phyloP scores from a whole-genome alignment of 1,140 invertebrate genomes.

The Drosophila erecta region DNA sequence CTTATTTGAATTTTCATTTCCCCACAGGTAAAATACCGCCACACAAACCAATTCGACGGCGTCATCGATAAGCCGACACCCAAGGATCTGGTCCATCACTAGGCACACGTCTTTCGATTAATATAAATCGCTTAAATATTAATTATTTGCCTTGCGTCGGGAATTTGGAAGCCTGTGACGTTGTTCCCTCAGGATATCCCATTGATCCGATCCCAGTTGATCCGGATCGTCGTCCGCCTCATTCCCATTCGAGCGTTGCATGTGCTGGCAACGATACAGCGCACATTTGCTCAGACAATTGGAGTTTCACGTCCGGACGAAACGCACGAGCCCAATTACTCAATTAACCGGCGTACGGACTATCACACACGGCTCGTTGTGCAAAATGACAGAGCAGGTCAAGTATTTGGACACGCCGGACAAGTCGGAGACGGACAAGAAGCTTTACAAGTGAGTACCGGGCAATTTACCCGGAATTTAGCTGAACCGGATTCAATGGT shows the following conservation, averaged over 20 bases:
- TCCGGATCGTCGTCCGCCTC: neutral
- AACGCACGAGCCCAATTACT: neutral
- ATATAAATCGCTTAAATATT: too few relatives aligned
- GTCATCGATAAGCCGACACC: neutral
- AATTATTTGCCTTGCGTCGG: too few relatives aligned
- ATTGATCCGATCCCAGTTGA: conserved; percentile 1
- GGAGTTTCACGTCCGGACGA: conserved; percentile 12
- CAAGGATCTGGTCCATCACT: neutral
- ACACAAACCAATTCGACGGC: too few relatives aligned
- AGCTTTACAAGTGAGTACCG: conserved; percentile 85
- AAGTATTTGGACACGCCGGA: conserved; percentile 85
- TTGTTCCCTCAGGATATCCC: neutral
- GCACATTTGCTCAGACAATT: conserved; percentile 4
- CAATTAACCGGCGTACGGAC: conserved; percentile 8
- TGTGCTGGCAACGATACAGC: conserved; percentile 17
- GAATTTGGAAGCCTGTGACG: too few relatives aligned
- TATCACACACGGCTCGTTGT: neutral
- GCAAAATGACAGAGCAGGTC: conserved; percentile 40
- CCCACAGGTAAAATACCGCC: too few relatives aligned
- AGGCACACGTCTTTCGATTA: neutral
- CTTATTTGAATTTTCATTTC: too few relatives aligned
- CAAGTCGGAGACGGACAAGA: conserved; percentile 87
- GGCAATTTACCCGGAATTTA: too few relatives aligned
- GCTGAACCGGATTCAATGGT: neutral
- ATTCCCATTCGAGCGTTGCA: conserved; percentile 1